phyloP scores from a whole-genome alignment of 2,888 invertebrate species.

The Callimorpha dominula region DNA sequence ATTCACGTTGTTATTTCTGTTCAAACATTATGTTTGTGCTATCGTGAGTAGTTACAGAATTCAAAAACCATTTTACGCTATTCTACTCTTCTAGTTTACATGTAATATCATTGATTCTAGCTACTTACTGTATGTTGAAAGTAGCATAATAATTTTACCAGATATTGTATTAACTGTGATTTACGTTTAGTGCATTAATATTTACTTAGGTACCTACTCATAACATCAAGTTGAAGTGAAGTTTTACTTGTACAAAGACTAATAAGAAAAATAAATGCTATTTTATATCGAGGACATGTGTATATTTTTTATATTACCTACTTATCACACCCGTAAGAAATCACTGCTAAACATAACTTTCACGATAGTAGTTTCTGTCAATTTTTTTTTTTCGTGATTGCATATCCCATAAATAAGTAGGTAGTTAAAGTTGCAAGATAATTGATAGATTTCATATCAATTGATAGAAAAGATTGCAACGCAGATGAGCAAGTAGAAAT shows the following conservation, averaged over 20 bases:
- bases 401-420: too few relatives aligned
- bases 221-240: constrained; percentile 35
- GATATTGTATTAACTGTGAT: constrained; percentile 49
- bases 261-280: constrained; percentile 29
- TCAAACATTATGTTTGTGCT: neutral
- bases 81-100: neutral
- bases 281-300: constrained; percentile 24
- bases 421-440: too few relatives aligned
- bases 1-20: neutral
- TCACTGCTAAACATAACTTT: too few relatives aligned
- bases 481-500: too few relatives aligned
- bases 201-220: constrained; percentile 11
- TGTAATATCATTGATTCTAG: constrained; percentile 3
- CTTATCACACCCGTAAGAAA: too few relatives aligned
- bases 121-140: neutral
- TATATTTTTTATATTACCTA: neutral
- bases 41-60: neutral
- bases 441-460: too few relatives aligned
- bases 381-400: too few relatives aligned
- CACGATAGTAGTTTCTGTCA: too few relatives aligned
- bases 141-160: constrained; percentile 21
- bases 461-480: too few relatives aligned
- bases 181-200: constrained; percentile 33
- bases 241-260: constrained; percentile 30
- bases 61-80: neutral